Evolutionary conservation across 2,888 invertebrate species (phyloP), one percentile per base, ranked within the genome.

Genomic region (Oxytorus armatus): DNA sequence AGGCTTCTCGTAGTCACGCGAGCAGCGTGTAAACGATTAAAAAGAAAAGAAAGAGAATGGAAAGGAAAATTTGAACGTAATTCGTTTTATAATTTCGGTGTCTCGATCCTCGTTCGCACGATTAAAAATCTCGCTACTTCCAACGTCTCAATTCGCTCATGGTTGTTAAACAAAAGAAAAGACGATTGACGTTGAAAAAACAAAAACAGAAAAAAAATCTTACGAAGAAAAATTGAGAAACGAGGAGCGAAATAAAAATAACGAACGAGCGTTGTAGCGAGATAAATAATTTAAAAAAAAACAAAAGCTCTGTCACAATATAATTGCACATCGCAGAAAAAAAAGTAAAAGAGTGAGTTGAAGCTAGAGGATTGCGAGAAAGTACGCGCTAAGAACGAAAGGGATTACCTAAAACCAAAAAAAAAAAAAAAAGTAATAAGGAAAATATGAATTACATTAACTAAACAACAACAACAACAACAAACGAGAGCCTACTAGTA

Each of bases 401-500:
- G 76, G 80, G 70, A 74, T 80, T 77, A 77, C 72, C 68, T 72
- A 59, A 78, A 68, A 69, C n/a, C n/a, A n/a, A n/a, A n/a, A n/a
- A n/a, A n/a, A n/a, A n/a, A n/a, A n/a, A n/a, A n/a, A n/a, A n/a
- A n/a, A n/a, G n/a, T n/a, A 55, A 80, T 39, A 79, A 77, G 68
- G 57, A 83, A 53, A 83, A 79, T 82, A 84, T 84, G 63, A 83
- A 85, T 85, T 86, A 85, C 79, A 84, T 87, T 85, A 84, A 66
- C 74, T 79, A 84, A 77, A 81, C 65, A 69, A 78, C 73, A 66
- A 65, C 65, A 69, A 78, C 73, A 66, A 65, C 83, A 84, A 83
- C 80, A 84, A 87, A 86, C 84, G 85, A 87, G 85, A 87, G 88
- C 88, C 88, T 88, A 87, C 85, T 88, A 88, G 88, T 87, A 87